phyloP scores from a whole-genome alignment of 2,797 vertebrate genomes.

The Acanthornis magna region DNA sequence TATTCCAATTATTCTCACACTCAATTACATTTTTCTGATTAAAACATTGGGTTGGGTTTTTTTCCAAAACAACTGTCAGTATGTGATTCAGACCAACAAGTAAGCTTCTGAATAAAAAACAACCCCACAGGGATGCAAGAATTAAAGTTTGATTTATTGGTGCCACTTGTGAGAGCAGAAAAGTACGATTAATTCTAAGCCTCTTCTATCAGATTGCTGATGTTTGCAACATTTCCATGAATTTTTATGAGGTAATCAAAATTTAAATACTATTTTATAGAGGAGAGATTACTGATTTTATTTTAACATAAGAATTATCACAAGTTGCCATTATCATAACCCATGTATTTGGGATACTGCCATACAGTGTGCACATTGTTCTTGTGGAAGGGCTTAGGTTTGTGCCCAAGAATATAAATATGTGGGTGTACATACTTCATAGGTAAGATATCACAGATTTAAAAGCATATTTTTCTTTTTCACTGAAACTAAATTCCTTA shows the following conservation, averaged over 20 bases:
- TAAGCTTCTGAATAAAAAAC: not conserved
- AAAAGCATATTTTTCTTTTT: not conserved
- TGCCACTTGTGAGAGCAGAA: slow-evolving; percentile 68
- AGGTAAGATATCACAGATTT: not conserved
- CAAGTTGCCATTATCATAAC: not conserved
- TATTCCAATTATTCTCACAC: not conserved
- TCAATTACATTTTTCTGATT: not conserved
- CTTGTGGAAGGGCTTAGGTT: not conserved
- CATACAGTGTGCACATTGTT: not conserved
- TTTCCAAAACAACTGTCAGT: not conserved
- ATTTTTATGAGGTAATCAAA: slow-evolving; percentile 69
- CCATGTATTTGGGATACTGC: not conserved
- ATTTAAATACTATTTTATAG: not conserved
- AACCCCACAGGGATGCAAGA: not conserved
- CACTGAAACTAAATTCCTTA: not conserved
- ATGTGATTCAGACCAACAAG: not conserved
- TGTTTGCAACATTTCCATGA: slow-evolving; percentile 49
- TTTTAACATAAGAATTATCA: not conserved
- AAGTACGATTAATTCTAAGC: slow-evolving; percentile 58
- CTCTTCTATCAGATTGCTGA: slow-evolving; percentile 69
- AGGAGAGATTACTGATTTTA: not conserved
- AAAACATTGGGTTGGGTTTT: not conserved
- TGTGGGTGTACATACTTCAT: not conserved
- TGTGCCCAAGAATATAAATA: not conserved
- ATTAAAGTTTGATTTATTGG: slow-evolving; percentile 57